phyloP scores from a whole-genome alignment of 2,113 vertebrate species.

The Apodemus sylvaticus region DNA sequence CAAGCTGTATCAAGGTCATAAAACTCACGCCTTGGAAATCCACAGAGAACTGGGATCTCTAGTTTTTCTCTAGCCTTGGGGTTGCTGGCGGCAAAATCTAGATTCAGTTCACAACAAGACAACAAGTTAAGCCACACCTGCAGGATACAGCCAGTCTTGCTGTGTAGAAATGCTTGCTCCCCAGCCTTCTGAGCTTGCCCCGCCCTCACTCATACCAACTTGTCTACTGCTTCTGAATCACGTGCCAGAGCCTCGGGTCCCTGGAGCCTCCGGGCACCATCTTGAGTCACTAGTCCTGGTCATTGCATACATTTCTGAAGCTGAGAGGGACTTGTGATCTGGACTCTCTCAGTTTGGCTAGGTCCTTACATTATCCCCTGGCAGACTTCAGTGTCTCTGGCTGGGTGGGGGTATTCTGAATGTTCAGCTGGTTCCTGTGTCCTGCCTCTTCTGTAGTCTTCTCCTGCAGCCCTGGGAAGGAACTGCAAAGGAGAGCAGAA shows the following conservation, averaged over 20 bases:
- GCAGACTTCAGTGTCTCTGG: background rate
- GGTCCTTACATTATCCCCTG: background rate
- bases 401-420: background rate
- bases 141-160: background rate
- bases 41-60: conserved; percentile 1
- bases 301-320: background rate
- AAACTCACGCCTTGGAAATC: background rate
- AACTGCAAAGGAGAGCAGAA: background rate
- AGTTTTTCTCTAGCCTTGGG: conserved; percentile 24
- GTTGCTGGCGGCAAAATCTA: conserved; percentile 24
- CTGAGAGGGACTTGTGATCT: background rate
- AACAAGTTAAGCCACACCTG: conserved; percentile 1
- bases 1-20: background rate
- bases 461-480: background rate
- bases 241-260: background rate
- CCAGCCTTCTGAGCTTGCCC: background rate
- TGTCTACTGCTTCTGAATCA: background rate
- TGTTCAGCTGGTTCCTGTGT: background rate
- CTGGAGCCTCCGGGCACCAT: background rate
- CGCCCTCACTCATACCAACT: background rate
- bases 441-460: background rate
- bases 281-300: background rate
- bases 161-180: background rate
- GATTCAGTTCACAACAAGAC: background rate
- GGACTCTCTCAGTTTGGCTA: background rate